Conservation (phyloP, 2,888 invertebrate genomes). For the Seira musarum region DNA sequence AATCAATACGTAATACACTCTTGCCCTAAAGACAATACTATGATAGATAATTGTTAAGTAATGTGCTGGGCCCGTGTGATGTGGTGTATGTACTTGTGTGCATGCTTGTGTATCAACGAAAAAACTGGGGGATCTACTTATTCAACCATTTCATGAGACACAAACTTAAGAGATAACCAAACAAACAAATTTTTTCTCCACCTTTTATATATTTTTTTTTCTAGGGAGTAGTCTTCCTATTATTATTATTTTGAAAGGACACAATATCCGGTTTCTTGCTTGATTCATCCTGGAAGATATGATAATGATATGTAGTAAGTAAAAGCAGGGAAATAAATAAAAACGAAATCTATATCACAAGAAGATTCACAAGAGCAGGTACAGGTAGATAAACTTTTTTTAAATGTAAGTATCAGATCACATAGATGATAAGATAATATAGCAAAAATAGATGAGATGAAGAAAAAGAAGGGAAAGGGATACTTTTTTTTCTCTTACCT, state of each 20-base stretch:
- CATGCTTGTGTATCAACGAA: neutral
- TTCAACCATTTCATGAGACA: slow-evolving; percentile 3
- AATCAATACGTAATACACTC: neutral
- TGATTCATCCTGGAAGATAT: slow-evolving; percentile 52
- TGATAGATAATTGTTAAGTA: slow-evolving; percentile 37
- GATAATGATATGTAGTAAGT: slow-evolving; percentile 42
- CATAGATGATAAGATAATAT: slow-evolving; percentile 51
- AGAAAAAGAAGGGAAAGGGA: slow-evolving; percentile 23
- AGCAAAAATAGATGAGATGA: slow-evolving; percentile 38
- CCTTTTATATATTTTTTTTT: neutral
- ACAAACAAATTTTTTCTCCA: neutral
- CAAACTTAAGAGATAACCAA: neutral
- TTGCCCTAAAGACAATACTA: neutral
- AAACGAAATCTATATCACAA: slow-evolving; percentile 45
- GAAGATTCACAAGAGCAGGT: slow-evolving; percentile 28
- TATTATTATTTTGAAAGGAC: slow-evolving; percentile 27
- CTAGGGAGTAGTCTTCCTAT: neutral
- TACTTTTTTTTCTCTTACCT: slow-evolving; percentile 15
- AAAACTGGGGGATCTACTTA: neutral
- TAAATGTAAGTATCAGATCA: slow-evolving; percentile 54
- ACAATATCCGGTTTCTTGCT: slow-evolving; percentile 48
- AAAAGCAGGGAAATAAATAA: slow-evolving; percentile 18
- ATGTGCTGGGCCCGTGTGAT: slow-evolving; percentile 11
- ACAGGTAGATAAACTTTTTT: slow-evolving; percentile 35
- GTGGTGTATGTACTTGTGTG: no score